Percentiles rank a stretch among this genome's conserved stretches.
Conservation (phyloP, 2,888 invertebrate genomes). For the Agelastica alni region DNA sequence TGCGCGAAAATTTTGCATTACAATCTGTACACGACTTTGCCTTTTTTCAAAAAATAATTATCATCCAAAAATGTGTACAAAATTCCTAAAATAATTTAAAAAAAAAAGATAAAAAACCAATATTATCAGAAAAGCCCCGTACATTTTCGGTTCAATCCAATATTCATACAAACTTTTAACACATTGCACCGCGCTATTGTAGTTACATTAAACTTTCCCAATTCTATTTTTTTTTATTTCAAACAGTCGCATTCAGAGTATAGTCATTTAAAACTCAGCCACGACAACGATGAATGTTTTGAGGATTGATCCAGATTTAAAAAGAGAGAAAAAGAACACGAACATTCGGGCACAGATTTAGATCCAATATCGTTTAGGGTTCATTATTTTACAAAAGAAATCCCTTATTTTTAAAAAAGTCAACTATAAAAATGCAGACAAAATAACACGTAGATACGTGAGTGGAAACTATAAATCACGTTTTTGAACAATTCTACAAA, state of each 20-base stretch:
- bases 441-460: too few species aligned
- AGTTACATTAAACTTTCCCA: conserved; percentile 19
- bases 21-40: too few species aligned
- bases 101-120: background rate
- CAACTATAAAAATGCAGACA: too few species aligned
- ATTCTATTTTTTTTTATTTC: conserved; percentile 20
- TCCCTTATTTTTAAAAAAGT: too few species aligned
- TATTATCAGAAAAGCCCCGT: background rate
- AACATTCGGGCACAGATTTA: too few species aligned
- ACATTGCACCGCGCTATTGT: conserved; percentile 13
- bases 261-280: background rate
- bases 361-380: too few species aligned
- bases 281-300: background rate
- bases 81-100: background rate
- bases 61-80: background rate
- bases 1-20: too few species aligned
- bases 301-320: background rate
- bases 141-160: background rate
- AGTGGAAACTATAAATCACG: too few species aligned
- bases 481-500: too few species aligned
- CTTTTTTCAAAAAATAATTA: too few species aligned
- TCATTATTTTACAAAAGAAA: too few species aligned
- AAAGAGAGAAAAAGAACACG: background rate
- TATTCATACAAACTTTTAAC: conserved; percentile 13
- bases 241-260: background rate